Base-by-base conservation (phyloP, 2,888 invertebrate species). In the Cataglyphis cursor region DNA sequence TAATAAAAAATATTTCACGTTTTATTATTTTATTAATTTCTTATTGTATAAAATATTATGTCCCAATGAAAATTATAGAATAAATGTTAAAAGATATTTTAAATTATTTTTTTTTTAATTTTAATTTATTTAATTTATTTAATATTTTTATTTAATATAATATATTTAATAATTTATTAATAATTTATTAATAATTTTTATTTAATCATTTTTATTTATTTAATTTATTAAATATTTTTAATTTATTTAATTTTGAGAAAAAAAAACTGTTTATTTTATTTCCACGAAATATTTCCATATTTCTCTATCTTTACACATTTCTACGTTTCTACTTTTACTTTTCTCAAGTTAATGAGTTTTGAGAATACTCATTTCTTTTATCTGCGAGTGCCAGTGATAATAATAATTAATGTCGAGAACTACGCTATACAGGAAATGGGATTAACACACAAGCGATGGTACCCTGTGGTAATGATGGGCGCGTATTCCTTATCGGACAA, bases 401-500 rank as follows among this genome's bases (percentile, higher is more conserved):
- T 57, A 41, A 28, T 41, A 57, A 41, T 70, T 41, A 70, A 51
- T 65, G 35, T 48, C 65, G 66, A 12, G 51, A 75, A 38, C 2
- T n/a, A 18, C 12, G 31, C 8, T 76, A 44, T 70, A 35, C 31
- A 44, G 59, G 73, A 70, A 70, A 59, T 6, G 78, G 21, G 10
- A n/a, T 72, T 72, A 59, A 78, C 48, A 8, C 6, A 48, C 59
- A 59, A 72, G 41, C 57, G 66, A 21, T 12, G 54, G 21, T 38
- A 38, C 24, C 15, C 8, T 8, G 48, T 8, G 48, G 48, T 48
- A 48, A 38, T 24, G 35, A 65, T 38, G 51, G 57, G n/a, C 28
- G 57, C 18, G 18, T 35, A 41, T 57, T 9, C 38, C 70, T 78
- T 78, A 70, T 78, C 78, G 44, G 0, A 15, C 68, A 28, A 41